Percentiles rank a stretch among this genome's conserved stretches.
phyloP scores from a whole-genome alignment of 1,140 invertebrate species.

The Hermetia illucens region DNA sequence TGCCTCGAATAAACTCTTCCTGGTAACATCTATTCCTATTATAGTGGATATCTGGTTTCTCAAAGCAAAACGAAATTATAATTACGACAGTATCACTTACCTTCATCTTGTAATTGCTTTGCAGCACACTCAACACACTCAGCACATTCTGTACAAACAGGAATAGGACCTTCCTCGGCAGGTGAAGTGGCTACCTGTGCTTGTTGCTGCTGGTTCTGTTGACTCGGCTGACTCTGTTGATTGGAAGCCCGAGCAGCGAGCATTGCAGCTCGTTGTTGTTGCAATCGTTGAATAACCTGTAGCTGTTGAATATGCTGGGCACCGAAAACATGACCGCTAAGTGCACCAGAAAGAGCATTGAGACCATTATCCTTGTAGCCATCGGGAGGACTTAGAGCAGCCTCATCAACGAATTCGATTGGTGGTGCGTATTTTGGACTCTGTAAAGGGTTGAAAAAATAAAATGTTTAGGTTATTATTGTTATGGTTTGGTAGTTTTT shows the following conservation, averaged over 20 bases:
- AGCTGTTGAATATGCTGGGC: slow-evolving; percentile 43
- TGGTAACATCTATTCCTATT: no score
- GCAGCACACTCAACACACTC: slow-evolving; percentile 30
- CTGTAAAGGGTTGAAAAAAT: slow-evolving; percentile 11
- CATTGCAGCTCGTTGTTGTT: slow-evolving; percentile 32
- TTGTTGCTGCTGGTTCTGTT: slow-evolving; percentile 10
- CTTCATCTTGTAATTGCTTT: slow-evolving; percentile 28
- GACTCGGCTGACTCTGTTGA: no score
- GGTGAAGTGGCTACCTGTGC: slow-evolving; percentile 8
- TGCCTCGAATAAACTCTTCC: no score
- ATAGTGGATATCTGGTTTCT: no score
- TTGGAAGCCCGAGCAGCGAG: slow-evolving; percentile 24
- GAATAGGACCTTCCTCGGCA: no score
- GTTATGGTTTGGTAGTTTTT: no score
- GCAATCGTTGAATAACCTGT: slow-evolving; percentile 36
- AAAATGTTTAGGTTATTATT: no score
- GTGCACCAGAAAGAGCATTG: slow-evolving; percentile 35
- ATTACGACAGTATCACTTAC: slow-evolving; percentile 12
- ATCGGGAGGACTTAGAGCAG: slow-evolving; percentile 72
- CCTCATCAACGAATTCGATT: slow-evolving; percentile 49
- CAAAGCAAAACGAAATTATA: not conserved
- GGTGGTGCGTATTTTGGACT: slow-evolving; percentile 43
- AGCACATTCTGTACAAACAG: slow-evolving; percentile 28
- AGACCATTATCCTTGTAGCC: slow-evolving; percentile 63
- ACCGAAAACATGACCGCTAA: slow-evolving; percentile 42